Conservation (phyloP, 2,888 invertebrate genomes). For the Callimorpha dominula region DNA sequence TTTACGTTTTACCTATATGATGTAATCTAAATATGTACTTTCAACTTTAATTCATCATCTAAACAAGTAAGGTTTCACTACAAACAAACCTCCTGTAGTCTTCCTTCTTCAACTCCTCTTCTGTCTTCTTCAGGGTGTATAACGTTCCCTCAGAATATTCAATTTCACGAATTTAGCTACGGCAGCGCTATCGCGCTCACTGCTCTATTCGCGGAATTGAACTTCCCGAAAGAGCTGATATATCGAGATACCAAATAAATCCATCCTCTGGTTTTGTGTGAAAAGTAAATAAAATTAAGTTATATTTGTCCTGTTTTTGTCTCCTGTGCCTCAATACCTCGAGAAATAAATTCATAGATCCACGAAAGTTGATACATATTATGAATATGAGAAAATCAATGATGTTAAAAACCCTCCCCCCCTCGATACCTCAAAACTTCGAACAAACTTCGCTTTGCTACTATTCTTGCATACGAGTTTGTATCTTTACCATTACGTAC, state of each 20-base stretch:
- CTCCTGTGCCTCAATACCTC: neutral
- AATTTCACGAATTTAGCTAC: conserved; percentile 74
- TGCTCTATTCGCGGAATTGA: conserved; percentile 59
- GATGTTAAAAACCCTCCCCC: too few species aligned
- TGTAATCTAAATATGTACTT: too few species aligned
- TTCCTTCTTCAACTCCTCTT: neutral
- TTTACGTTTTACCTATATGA: too few species aligned
- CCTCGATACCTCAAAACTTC: too few species aligned
- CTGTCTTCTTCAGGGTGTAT: neutral
- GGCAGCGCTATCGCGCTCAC: conserved; percentile 2
- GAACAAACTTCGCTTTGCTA: too few species aligned
- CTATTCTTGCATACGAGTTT: too few species aligned
- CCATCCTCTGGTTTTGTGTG: neutral
- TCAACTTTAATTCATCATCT: neutral
- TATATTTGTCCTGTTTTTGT: neutral
- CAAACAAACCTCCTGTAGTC: neutral
- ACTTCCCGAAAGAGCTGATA: conserved; percentile 44
- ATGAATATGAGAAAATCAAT: too few species aligned
- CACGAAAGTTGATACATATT: too few species aligned
- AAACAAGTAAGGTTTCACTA: neutral
- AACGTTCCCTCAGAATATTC: conserved; percentile 50
- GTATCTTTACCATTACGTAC: too few species aligned
- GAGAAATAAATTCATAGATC: too few species aligned
- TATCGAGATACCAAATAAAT: neutral
- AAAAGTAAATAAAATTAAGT: too few species aligned